Conservation (phyloP, 2,888 invertebrate genomes). For the Galerucella nymphaeae region DNA sequence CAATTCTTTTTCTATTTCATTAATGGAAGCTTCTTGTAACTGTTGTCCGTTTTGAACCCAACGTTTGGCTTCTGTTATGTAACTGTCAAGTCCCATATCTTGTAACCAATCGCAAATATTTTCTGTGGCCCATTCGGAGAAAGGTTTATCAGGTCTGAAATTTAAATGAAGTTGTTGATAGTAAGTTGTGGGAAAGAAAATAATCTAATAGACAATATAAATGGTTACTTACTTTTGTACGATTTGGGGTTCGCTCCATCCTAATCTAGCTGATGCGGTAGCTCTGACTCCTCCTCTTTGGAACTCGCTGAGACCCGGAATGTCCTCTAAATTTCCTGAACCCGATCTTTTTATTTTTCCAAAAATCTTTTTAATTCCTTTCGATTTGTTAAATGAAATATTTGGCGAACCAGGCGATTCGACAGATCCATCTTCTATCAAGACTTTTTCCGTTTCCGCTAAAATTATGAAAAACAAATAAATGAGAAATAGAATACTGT, state of each 20-base stretch:
- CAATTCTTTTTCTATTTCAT: constrained; percentile 90
- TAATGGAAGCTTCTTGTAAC: constrained; percentile 80
- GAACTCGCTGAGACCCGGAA: constrained; percentile 72
- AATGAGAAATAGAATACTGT: background rate
- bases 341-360: constrained; percentile 77
- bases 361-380: constrained; percentile 76
- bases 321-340: constrained; percentile 76
- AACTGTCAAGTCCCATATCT: constrained; percentile 80
- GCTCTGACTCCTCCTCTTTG: constrained; percentile 78
- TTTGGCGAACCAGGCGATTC: constrained; percentile 58
- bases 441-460: constrained; percentile 75
- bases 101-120: constrained; percentile 86
- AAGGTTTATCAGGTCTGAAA: constrained; percentile 76
- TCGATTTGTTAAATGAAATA: constrained; percentile 68
- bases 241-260: constrained; percentile 67
- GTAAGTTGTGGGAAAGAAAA: too few species aligned
- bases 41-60: constrained; percentile 88
- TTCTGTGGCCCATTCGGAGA: constrained; percentile 84
- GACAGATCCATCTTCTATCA: constrained; percentile 63
- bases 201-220: too few species aligned
- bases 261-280: constrained; percentile 78
- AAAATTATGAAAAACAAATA: constrained; percentile 46
- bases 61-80: constrained; percentile 80
- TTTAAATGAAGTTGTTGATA: background rate
- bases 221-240: constrained; percentile 54